Evolutionary conservation across 2,113 vertebrate genomes (phyloP).

Genomic region (Montifringilla adamsi): DNA sequence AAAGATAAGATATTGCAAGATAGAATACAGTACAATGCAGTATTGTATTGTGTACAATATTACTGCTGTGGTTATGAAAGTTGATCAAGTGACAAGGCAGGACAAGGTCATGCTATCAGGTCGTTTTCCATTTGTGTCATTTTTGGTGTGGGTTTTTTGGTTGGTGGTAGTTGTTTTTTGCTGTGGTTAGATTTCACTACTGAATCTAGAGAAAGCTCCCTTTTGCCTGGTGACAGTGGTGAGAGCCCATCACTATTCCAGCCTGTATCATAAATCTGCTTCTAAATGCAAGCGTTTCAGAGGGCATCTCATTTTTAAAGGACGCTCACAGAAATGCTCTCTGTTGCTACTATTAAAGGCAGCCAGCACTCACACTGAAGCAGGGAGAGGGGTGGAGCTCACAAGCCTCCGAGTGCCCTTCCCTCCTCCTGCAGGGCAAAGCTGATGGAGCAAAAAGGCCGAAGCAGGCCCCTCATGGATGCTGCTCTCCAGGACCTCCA

Average conservation of each 20-base stretch:
- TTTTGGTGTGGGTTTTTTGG: background rate
- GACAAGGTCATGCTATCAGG: background rate
- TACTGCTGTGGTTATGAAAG: background rate
- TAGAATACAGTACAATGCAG: background rate
- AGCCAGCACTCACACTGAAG: background rate
- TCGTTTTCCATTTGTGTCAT: background rate
- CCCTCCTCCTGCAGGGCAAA: background rate
- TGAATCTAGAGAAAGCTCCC: background rate
- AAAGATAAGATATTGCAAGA: background rate
- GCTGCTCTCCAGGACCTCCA: background rate
- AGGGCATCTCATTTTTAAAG: background rate
- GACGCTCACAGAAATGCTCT: background rate
- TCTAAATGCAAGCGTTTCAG: background rate
- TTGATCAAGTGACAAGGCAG: background rate
- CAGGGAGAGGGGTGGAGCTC: background rate
- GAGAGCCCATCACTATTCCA: background rate
- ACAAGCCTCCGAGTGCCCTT: background rate
- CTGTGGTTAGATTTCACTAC: background rate
- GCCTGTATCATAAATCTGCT: background rate
- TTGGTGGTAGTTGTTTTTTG: background rate
- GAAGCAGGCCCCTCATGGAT: background rate
- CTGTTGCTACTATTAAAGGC: background rate
- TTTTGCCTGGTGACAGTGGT: background rate
- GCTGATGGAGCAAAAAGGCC: background rate
- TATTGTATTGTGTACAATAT: background rate